These are phyloP conservation scores for Piaya cayana DNA, from an alignment of 2,113 vertebrate species.

Conservation along the genomic window DNA sequence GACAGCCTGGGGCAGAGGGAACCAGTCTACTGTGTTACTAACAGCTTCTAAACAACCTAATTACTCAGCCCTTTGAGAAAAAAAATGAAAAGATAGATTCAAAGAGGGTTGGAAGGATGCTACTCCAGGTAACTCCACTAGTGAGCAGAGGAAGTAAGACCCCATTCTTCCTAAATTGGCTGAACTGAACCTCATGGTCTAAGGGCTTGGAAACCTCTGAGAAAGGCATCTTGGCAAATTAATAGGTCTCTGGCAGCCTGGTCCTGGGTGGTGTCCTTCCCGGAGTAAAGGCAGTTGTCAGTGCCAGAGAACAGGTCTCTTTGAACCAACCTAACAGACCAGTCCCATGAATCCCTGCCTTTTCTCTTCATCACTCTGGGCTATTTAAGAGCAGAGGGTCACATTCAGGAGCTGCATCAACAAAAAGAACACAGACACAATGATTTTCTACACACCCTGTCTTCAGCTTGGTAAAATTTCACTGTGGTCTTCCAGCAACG, in stretches of 20 bases:
- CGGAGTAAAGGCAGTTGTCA: not conserved
- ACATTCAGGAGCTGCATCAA: not conserved
- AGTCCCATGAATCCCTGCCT: not conserved
- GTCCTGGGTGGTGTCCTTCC: not conserved
- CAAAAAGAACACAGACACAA: not conserved
- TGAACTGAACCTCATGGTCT: not conserved
- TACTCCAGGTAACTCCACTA: not conserved
- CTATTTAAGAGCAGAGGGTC: not conserved
- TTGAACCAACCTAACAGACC: not conserved
- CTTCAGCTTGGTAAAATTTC: not conserved
- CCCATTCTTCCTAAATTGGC: not conserved
- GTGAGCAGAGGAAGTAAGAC: not conserved
- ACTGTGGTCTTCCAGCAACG: not conserved
- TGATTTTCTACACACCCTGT: not conserved
- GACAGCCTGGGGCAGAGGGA: not conserved
- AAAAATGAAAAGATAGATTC: not conserved
- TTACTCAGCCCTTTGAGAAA: not conserved
- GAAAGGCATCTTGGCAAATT: not conserved
- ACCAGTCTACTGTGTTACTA: not conserved
- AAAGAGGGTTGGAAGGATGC: not conserved
- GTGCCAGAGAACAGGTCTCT: not conserved
- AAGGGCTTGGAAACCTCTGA: not conserved
- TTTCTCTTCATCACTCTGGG: not conserved
- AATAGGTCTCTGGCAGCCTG: not conserved
- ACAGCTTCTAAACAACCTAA: not conserved